Evolutionary conservation across 1,140 invertebrate genomes (phyloP).

Genomic region (Pseudomyrmex gracilis): DNA sequence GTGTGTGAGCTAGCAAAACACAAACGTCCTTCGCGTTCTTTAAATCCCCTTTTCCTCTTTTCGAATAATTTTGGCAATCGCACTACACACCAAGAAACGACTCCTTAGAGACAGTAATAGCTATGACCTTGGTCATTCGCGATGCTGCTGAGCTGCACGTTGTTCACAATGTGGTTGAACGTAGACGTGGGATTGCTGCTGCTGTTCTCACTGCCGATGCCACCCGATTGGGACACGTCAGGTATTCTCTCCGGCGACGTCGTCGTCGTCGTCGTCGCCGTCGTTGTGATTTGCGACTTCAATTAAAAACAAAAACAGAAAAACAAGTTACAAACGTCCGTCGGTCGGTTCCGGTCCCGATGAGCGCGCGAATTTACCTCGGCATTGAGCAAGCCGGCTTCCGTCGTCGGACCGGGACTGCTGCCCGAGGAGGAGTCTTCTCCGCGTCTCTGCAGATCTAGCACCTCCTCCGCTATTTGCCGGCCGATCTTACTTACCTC

Average conservation of each 20-base stretch:
- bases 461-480: constrained; percentile 91
- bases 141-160: constrained; percentile 82
- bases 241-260: constrained; percentile 75
- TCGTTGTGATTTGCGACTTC: constrained; percentile 69
- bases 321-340: not conserved
- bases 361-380: constrained; percentile 75
- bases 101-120: constrained; percentile 81
- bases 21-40: not conserved
- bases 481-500: constrained; percentile 93
- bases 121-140: constrained; percentile 84
- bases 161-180: constrained; percentile 81
- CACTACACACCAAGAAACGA: constrained; percentile 75
- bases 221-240: constrained; percentile 72
- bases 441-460: constrained; percentile 86
- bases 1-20: too few species aligned
- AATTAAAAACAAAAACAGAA: not conserved
- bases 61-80: constrained; percentile 67
- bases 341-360: not conserved
- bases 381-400: constrained; percentile 76
- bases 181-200: constrained; percentile 74
- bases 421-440: constrained; percentile 85
- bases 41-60: constrained; percentile 18
- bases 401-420: constrained; percentile 84
- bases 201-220: constrained; percentile 74
- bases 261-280: constrained; percentile 67